These are phyloP conservation scores for Xestobium rufovillosum DNA, from an alignment of 2,888 invertebrate species.

Conservation along the genomic window DNA sequence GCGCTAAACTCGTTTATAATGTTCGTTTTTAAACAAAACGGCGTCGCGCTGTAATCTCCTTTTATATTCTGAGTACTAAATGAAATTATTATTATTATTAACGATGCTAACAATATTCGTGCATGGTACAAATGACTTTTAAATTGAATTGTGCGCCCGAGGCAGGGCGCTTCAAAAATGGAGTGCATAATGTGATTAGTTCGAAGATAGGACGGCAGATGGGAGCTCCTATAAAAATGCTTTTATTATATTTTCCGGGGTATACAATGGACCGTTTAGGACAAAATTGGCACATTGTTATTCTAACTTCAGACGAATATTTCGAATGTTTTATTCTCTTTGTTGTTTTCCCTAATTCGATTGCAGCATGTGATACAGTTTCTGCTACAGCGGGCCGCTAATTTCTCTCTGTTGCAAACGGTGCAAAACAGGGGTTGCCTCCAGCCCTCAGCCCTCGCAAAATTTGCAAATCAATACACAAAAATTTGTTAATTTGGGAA, in stretches of 20 bases:
- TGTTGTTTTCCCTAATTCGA: constrained; percentile 31
- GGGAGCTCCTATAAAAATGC: constrained; percentile 43
- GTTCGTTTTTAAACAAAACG: constrained; percentile 33
- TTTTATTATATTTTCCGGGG: constrained; percentile 40
- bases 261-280: constrained; percentile 39
- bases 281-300: constrained; percentile 41
- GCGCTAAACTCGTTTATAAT: constrained; percentile 31
- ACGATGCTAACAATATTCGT: constrained; percentile 44
- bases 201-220: constrained; percentile 46
- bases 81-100: constrained; percentile 46
- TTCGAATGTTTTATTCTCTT: constrained; percentile 35
- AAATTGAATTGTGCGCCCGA: constrained; percentile 53
- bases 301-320: constrained; percentile 21
- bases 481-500: too few relatives aligned
- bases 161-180: constrained; percentile 52
- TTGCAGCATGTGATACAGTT: constrained; percentile 34
- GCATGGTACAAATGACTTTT: constrained; percentile 58
- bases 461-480: too few relatives aligned
- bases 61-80: constrained; percentile 38
- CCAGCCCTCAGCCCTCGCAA: too few relatives aligned
- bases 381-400: constrained; percentile 25
- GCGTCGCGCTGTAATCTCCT: constrained; percentile 33
- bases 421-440: too few relatives aligned
- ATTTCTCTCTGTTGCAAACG: too few relatives aligned
- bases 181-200: constrained; percentile 58